Evolutionary conservation across 1,140 invertebrate genomes (phyloP), one percentile per base, ranked within the genome.

Genomic region (Archegozetes longisetosus): DNA sequence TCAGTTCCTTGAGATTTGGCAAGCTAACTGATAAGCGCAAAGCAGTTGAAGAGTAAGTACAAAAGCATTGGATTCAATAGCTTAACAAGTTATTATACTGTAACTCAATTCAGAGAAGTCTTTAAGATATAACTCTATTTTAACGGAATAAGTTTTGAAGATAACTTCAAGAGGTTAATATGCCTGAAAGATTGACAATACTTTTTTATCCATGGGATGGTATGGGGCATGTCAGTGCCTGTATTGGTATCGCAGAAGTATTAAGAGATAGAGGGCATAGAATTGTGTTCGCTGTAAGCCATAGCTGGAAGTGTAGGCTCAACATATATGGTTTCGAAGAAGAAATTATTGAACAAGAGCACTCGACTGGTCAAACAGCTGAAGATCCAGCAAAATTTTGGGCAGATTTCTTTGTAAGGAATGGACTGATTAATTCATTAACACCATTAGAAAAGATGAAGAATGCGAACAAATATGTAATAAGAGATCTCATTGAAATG

Each of bases 281-380:
- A 48, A 27, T 53, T n/a, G 53, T 60, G 20, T 61, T 61, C 46
- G 53, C 27, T 2, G 22, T 59, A n/a, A 13, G 28, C 9, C 12
- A 14, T 2, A n/a, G 23, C 23, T 58, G 53, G 59, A 13, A 22
- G 4, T 27, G 55, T 12, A 27, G 29, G 27, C 27, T 61, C 3
- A 2, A 17, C 1, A 17, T 40, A 58, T 23, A 22, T 1, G 59
- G 59, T n/a, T 32, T 58, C 26, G 29, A 52, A 17, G 55, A 52
- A 27, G 53, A 55, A 9, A 22, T 61, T n/a, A 61, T 61, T 27
- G 54, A 22, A 24, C 56, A 59, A 20, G 17, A 3, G 12, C 57
- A 4, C 22, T 1, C 14, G 25, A 14, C 27, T 26, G 20, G 25
- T n/a, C n/a, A n/a, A n/a, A n/a, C n/a, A n/a, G n/a, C 17, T 17